Evolutionary conservation across 1,140 invertebrate genomes (phyloP).

Genomic region (Leptopilina clavipes): DNA sequence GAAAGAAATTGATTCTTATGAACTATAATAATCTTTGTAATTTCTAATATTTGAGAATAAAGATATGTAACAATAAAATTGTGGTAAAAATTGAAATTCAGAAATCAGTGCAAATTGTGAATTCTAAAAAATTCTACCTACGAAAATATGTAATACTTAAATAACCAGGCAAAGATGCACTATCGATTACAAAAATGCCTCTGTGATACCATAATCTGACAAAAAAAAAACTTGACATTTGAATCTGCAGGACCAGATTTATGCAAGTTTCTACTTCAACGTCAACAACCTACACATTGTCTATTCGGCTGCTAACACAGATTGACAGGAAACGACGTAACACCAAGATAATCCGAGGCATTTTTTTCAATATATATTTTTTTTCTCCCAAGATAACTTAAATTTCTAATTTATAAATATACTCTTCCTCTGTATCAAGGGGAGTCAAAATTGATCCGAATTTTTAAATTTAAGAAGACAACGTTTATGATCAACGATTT

Average conservation of each 20-base stretch:
- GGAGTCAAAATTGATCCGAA: too few relatives aligned
- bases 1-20: too few relatives aligned
- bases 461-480: too few relatives aligned
- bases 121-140: conserved; percentile 56
- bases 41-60: too few relatives aligned
- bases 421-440: too few relatives aligned
- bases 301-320: conserved; percentile 69
- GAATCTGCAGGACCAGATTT: conserved; percentile 57
- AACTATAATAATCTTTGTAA: too few relatives aligned
- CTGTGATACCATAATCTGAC: conserved; percentile 46
- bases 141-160: conserved; percentile 56
- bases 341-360: conserved; percentile 66
- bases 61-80: too few relatives aligned
- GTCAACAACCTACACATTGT: conserved; percentile 68
- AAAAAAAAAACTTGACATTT: conserved; percentile 56
- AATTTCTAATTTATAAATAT: neutral
- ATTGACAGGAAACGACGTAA: conserved; percentile 67
- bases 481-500: too few relatives aligned
- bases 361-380: neutral
- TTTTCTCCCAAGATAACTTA: neutral
- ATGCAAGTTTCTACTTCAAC: conserved; percentile 63
- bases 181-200: conserved; percentile 60
- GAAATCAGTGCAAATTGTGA: conserved; percentile 34
- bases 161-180: conserved; percentile 70
- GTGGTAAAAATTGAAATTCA: too few relatives aligned